Evolutionary conservation across 2,113 vertebrate species (phyloP).

Genomic region (Dicaeum eximium): DNA sequence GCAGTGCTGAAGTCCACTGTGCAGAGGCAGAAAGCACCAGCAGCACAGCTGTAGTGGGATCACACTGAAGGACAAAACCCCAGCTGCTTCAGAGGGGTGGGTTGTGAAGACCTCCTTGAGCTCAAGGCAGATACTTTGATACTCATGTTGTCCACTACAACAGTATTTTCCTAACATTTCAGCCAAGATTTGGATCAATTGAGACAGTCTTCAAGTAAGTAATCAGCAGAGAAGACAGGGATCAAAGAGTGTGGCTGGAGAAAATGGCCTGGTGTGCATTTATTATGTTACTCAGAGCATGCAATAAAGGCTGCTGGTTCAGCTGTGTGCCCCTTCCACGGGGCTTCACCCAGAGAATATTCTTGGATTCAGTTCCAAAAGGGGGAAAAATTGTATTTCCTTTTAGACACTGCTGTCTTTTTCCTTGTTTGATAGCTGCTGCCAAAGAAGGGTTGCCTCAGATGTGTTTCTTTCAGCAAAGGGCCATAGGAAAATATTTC

Average conservation of each 20-base stretch:
- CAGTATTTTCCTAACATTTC: background rate
- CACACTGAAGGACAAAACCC: background rate
- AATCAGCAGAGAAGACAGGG: background rate
- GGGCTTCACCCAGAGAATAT: background rate
- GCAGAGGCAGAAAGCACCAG: background rate
- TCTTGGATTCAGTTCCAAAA: slow-evolving; percentile 1
- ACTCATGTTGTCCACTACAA: background rate
- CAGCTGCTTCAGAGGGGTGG: background rate
- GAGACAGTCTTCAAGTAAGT: background rate
- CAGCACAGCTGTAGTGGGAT: background rate
- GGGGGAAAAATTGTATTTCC: background rate
- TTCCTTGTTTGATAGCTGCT: background rate
- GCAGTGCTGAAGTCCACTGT: background rate
- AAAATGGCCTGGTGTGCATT: background rate
- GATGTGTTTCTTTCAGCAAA: slow-evolving; percentile 27
- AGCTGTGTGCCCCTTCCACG: slow-evolving; percentile 20
- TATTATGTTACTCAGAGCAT: background rate
- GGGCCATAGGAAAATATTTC: slow-evolving; percentile 27
- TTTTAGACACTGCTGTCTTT: slow-evolving; percentile 13
- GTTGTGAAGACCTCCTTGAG: background rate
- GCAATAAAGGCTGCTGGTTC: slow-evolving; percentile 22
- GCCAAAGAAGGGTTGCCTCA: slow-evolving; percentile 10
- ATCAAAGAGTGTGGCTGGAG: background rate
- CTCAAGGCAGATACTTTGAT: background rate
- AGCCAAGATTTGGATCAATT: background rate